Evolutionary conservation across 2,888 invertebrate genomes (phyloP).

Genomic region (Clistopyga incitator): DNA sequence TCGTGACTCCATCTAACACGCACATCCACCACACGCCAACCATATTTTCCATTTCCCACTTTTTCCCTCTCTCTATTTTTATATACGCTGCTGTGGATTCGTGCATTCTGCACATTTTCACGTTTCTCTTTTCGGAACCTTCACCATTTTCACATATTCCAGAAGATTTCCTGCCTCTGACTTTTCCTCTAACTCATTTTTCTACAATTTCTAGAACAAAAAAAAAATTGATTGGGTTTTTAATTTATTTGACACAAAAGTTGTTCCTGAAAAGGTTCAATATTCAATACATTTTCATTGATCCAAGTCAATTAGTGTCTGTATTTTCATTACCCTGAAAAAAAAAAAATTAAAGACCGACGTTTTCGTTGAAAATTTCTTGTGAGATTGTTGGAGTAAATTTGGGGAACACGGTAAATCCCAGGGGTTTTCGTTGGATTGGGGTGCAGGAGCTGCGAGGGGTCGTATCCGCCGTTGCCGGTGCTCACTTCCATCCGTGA

Average conservation of each 20-base stretch:
- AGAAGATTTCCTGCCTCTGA: conserved; percentile 26
- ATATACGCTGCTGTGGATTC: background rate
- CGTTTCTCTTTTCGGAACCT: conserved; percentile 12
- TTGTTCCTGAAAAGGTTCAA: background rate
- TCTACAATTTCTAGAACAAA: conserved; percentile 22
- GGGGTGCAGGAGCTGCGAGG: conserved; percentile 24
- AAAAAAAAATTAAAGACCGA: background rate
- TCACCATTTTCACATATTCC: conserved; percentile 25
- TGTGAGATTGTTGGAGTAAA: conserved; percentile 34
- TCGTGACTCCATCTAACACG: conserved; percentile 31
- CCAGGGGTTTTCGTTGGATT: conserved; percentile 6
- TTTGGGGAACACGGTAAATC: conserved; percentile 43
- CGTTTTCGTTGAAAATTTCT: conserved; percentile 14
- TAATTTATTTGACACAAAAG: no score
- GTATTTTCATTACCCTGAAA: background rate
- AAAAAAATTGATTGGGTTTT: background rate
- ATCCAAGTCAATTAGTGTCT: background rate
- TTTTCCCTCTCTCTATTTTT: conserved; percentile 16
- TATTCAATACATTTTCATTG: background rate
- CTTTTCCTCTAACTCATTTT: conserved; percentile 5
- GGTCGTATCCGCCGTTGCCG: conserved; percentile 34
- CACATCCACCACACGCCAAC: conserved; percentile 4
- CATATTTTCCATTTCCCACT: conserved; percentile 45
- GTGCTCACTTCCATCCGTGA: conserved; percentile 37
- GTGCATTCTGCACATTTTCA: conserved; percentile 18